Evolutionary conservation across 2,113 vertebrate genomes (phyloP), one percentile per base, ranked within the genome.

Genomic region (Neolamprologus devosi): DNA sequence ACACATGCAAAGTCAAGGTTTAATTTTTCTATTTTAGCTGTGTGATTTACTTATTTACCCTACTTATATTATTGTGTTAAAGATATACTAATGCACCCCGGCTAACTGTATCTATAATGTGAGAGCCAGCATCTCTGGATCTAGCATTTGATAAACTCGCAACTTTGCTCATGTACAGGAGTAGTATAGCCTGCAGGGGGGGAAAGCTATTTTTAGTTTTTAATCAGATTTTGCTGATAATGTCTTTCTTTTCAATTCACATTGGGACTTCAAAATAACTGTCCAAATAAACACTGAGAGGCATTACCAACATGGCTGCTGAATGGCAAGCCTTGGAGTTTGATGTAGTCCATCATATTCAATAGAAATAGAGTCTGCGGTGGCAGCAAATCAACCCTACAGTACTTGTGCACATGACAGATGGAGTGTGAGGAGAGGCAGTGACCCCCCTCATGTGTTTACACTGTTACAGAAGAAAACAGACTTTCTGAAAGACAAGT

Each of bases 311-410:
- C 37, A 70, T 70, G 65, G 35, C 65, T 73, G 21, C n/a, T 73
- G 37, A 73, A 16, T 70, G 37, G 65, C 65, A 73, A 42, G 37
- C 37, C n/a, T 26, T 42, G 13, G 21, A 26, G 21, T 45, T 23
- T 73, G 23, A 47, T 30, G 23, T 75, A 75, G 42, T 19, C n/a
- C 4, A 11, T 45, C 26, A 19, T 23, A 33, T 45, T 87, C 35
- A 9, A 84, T 68, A 40, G 60, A 75, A 81, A 89, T 87, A 6
- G 73, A 82, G 33, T 55, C 83, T 81, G 33, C 2, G 11, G 85
- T 83, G 85, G 89, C 82, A 88, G 85, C 68, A 45, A 89, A 92
- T 88, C 88, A 87, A 51, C 80, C 19, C 33, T 23, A 84, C 63
- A 30, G 9, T 30, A 4, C 42, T 79, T 86, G 80, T 86, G 73